These are phyloP conservation scores for Oscheius sp. DNA, from an alignment of 2,888 invertebrate genomes.

Conservation along the genomic window DNA sequence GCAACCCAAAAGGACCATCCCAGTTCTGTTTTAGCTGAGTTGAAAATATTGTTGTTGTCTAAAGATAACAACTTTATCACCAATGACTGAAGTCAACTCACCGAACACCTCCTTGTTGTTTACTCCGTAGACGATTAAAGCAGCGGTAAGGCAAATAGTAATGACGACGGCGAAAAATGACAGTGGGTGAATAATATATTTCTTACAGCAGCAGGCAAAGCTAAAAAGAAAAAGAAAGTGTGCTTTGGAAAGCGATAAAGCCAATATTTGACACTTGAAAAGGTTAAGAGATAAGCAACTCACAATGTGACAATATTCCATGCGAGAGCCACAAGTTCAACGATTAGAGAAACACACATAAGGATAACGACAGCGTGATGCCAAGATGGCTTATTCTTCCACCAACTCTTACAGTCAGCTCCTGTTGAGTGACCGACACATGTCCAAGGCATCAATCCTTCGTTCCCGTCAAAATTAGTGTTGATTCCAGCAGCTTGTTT, in stretches of 20 bases:
- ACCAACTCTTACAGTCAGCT: conserved; percentile 18
- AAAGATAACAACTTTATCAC: too few relatives aligned
- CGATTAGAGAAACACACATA: conserved; percentile 37
- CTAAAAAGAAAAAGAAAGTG: too few relatives aligned
- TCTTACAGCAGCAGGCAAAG: conserved; percentile 52
- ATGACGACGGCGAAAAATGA: conserved; percentile 47
- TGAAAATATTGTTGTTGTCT: background rate
- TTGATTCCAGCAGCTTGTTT: background rate
- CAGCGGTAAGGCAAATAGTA: conserved; percentile 38
- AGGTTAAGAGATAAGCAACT: conserved; percentile 3
- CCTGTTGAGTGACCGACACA: conserved; percentile 15
- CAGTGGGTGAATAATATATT: conserved; percentile 54
- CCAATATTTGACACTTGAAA: background rate
- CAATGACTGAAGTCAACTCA: too few relatives aligned
- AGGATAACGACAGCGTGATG: conserved; percentile 33
- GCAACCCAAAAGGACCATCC: conserved; percentile 55
- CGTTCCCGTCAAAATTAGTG: background rate
- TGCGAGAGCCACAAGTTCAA: conserved; percentile 42
- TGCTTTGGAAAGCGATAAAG: background rate
- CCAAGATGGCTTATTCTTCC: conserved; percentile 17
- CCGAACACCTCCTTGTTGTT: conserved; percentile 31
- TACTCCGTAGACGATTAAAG: conserved; percentile 51
- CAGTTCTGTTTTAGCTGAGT: too few relatives aligned
- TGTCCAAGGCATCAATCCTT: conserved; percentile 33
- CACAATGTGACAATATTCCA: conserved; percentile 47